phyloP scores from a whole-genome alignment of 2,888 invertebrate species.

The Uloborus plumipes region DNA sequence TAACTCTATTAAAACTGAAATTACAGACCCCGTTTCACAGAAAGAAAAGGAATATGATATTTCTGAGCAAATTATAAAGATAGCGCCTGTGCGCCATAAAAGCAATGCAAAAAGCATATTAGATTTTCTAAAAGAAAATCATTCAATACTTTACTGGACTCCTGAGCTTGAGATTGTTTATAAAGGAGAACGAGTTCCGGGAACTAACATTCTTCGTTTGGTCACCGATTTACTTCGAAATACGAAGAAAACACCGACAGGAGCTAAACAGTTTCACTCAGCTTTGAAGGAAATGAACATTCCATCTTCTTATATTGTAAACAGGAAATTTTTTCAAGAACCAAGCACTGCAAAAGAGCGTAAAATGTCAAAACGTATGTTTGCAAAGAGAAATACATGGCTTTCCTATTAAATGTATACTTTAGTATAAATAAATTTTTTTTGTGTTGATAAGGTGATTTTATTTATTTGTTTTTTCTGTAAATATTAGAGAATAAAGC shows the following conservation, averaged over 20 bases:
- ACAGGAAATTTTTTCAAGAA: too few species aligned
- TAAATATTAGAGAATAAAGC: too few species aligned
- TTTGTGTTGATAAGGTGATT: too few species aligned
- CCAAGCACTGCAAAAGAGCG: too few species aligned
- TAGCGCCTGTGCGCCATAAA: background rate
- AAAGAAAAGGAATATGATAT: background rate
- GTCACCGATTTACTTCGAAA: background rate
- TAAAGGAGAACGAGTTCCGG: constrained; percentile 1
- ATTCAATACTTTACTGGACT: constrained; percentile 3
- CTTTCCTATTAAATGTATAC: too few species aligned
- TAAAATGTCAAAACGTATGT: too few species aligned
- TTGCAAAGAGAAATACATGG: too few species aligned
- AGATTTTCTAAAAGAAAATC: background rate
- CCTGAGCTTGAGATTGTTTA: constrained; percentile 11
- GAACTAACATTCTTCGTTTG: background rate
- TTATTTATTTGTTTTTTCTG: too few species aligned
- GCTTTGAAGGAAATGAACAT: too few species aligned
- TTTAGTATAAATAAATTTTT: too few species aligned
- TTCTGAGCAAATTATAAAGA: background rate
- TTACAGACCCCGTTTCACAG: background rate
- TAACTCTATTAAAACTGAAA: background rate
- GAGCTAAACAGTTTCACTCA: too few species aligned
- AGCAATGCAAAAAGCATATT: background rate
- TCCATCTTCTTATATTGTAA: too few species aligned
- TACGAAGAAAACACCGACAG: background rate